Evolutionary conservation across 2,888 invertebrate genomes (phyloP), one percentile per base, ranked within the genome.

Genomic region (Drosophila fulvimacula): DNA sequence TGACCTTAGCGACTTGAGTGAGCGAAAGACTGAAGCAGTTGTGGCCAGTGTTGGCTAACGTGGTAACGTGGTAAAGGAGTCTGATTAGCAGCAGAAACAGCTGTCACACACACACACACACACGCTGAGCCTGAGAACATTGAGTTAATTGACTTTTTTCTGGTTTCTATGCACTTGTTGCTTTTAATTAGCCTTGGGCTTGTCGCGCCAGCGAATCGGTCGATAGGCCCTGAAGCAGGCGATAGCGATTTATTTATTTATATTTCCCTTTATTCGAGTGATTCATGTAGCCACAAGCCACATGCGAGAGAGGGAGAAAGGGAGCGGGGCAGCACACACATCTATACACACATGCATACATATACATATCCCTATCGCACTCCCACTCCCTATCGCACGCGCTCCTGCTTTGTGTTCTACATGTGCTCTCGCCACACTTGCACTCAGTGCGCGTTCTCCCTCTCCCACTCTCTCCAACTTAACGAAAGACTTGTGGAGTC

Each of bases 181-280:
- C 69, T 68, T 21, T 74, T 74, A 68, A 67, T 68, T 66, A 81
- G 66, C 78, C 78, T 83, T 82, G 77, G 73, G 79, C 49, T 9
- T 38, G 52, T 34, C 51, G 51, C 51, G 39, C 27, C 53, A 13
- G 24, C 53, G 30, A 19, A 55, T 49, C 65, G 73, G 48, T 58
- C 55, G 81, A 67, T 81, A 82, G 72, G 62, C 75, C 49, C 56
- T 38, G 27, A 48, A 59, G 55, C 52, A 64, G 59, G 52, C 55
- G 51, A 76, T 75, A 60, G 46, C 68, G 21, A 27, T n/a, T 21
- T 61, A 13, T 51, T 24, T 36, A 58, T 75, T 41, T 58, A 38
- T 15, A 38, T 61, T 60, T 42, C 55, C 19, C 39, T 58, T 42
- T 11, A 36, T 27, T 24, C 1, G 5, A 34, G 15, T 70, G 73